Evolutionary conservation across 2,888 invertebrate genomes (phyloP).

Genomic region (Suillia variegata): DNA sequence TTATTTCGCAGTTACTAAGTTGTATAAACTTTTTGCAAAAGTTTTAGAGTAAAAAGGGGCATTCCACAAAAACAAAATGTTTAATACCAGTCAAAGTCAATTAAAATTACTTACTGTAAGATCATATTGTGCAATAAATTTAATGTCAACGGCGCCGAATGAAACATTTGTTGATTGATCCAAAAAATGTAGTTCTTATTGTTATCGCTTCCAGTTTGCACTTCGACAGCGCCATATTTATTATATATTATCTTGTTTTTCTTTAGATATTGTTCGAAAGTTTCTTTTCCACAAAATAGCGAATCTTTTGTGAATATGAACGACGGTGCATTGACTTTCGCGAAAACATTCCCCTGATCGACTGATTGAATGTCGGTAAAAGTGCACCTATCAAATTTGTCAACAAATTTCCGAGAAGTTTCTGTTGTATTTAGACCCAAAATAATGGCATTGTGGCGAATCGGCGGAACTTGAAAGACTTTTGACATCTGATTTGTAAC

Average conservation of each 20-base stretch:
- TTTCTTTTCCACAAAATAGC: constrained; percentile 31
- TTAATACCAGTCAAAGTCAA: no score
- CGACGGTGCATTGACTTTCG: constrained; percentile 14
- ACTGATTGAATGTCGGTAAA: constrained; percentile 32
- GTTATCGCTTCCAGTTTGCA: no score
- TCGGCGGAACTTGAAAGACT: constrained; percentile 27
- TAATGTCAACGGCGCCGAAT: constrained; percentile 44
- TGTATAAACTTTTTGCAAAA: no score
- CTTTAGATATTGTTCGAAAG: constrained; percentile 25
- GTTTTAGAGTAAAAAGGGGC: no score
- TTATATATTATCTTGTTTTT: constrained; percentile 1
- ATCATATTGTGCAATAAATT: constrained; percentile 61
- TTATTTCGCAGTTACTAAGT: no score
- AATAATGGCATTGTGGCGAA: constrained; percentile 28
- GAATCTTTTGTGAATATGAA: constrained; percentile 31
- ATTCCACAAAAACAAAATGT: no score
- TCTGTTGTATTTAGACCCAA: constrained; percentile 32
- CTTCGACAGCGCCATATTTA: constrained; percentile 41
- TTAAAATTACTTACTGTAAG: constrained; percentile 36
- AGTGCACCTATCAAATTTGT: constrained; percentile 26
- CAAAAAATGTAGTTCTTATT: no score
- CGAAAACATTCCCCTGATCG: constrained; percentile 5
- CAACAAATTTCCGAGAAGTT: constrained; percentile 10
- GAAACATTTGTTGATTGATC: constrained; percentile 72
- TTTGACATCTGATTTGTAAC: constrained; percentile 34